These are phyloP conservation scores for Larimichthys polyactis DNA, from an alignment of 2,113 vertebrate species.

Conservation along the genomic window DNA sequence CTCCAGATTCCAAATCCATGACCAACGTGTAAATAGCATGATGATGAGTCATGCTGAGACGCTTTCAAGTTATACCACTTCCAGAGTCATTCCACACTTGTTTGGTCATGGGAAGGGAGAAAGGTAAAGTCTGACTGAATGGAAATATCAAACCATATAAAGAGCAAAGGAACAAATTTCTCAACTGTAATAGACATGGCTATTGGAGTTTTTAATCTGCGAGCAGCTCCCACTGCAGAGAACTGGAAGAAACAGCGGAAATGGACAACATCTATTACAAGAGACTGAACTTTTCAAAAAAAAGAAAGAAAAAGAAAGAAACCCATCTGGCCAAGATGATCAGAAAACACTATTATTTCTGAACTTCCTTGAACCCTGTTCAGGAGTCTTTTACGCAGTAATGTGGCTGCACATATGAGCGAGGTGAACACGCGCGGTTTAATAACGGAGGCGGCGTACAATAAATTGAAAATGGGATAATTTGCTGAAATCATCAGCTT, in stretches of 20 bases:
- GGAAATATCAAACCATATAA: constrained; percentile 1
- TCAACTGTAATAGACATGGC: not conserved
- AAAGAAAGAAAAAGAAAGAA: not conserved
- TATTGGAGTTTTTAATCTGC: not conserved
- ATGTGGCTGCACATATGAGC: not conserved
- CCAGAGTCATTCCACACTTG: not conserved
- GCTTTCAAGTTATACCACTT: not conserved
- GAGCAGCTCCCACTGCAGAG: not conserved
- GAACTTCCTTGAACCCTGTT: not conserved
- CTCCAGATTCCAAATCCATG: constrained; percentile 4
- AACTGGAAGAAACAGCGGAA: not conserved
- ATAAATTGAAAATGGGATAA: not conserved
- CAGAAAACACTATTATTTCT: not conserved
- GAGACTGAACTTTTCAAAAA: not conserved
- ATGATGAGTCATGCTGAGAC: not conserved
- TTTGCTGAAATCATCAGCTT: not conserved
- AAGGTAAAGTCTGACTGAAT: not conserved
- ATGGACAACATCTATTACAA: not conserved
- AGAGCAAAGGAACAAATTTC: not conserved
- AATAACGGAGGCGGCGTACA: not conserved
- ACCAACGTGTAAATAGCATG: not conserved
- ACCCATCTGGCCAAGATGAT: not conserved
- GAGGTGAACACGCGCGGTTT: not conserved
- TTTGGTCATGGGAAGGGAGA: constrained; percentile 4
- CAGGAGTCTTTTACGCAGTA: not conserved